These are phyloP conservation scores for Sebastes iracundus DNA, from an alignment of 2,797 vertebrate species.

Conservation along the genomic window DNA sequence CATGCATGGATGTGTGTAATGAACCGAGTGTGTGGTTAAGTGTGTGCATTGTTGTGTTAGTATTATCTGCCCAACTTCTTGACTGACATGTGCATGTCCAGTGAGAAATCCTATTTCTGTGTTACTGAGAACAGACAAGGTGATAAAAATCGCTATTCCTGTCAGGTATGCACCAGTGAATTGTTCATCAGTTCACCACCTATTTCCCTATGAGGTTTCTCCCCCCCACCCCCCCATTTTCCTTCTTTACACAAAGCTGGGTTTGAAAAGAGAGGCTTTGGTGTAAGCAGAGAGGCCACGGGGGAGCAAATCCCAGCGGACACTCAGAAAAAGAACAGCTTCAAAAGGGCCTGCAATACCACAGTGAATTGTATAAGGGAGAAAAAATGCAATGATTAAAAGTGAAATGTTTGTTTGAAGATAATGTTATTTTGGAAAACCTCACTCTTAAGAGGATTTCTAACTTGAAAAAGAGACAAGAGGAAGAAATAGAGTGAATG, in stretches of 20 bases:
- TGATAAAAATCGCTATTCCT: conserved; percentile 80
- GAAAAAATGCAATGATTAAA: conserved; percentile 85
- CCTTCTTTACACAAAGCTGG: conserved; percentile 78
- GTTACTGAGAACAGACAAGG: conserved; percentile 67
- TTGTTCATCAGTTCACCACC: conserved; percentile 83
- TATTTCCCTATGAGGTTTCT: conserved; percentile 80
- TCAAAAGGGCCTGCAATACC: conserved; percentile 82
- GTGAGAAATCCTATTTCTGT: conserved; percentile 72
- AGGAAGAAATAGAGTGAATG: conserved; percentile 68
- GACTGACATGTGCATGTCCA: conserved; percentile 72
- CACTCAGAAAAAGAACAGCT: conserved; percentile 79
- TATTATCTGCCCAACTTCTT: conserved; percentile 58
- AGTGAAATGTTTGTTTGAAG: conserved; percentile 89
- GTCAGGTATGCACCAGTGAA: conserved; percentile 82
- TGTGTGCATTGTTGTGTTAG: conserved; percentile 8
- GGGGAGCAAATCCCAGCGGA: conserved; percentile 80
- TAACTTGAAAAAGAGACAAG: conserved; percentile 67
- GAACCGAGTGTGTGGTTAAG: background rate
- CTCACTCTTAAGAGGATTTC: conserved; percentile 84
- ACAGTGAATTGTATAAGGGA: conserved; percentile 76
- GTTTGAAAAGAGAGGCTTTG: conserved; percentile 85
- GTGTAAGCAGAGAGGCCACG: conserved; percentile 82
- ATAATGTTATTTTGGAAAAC: conserved; percentile 85
- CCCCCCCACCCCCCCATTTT: conserved; percentile 28
- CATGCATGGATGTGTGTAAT: background rate